Evolutionary conservation across 2,113 vertebrate species (phyloP).

Genomic region (Cygnus buccinator): DNA sequence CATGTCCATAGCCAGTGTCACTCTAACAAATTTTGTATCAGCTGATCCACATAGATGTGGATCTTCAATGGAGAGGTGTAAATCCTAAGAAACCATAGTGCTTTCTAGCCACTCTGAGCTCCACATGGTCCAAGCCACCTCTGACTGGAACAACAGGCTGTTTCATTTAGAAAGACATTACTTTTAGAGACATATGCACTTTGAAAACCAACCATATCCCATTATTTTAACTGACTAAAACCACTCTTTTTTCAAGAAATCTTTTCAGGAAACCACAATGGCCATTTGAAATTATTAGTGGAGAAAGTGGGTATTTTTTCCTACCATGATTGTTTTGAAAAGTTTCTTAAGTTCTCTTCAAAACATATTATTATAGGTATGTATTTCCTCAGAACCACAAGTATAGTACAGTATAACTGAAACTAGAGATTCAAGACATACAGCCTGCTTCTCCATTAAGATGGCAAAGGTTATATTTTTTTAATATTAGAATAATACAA

Average conservation of each 20-base stretch:
- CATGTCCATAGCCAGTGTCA: rapidly evolving
- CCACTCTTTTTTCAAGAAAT: rapidly evolving
- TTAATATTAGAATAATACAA: not conserved
- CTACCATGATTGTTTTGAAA: not conserved
- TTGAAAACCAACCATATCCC: rapidly evolving
- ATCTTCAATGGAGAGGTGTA: not conserved
- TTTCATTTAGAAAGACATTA: rapidly evolving
- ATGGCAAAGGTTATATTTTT: not conserved
- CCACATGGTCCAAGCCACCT: rapidly evolving
- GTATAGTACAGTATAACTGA: not conserved
- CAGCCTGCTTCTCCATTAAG: not conserved
- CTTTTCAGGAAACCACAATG: not conserved
- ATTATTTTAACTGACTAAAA: not conserved
- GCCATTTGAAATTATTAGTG: not conserved
- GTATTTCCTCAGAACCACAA: not conserved
- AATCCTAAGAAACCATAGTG: not conserved
- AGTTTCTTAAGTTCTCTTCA: not conserved
- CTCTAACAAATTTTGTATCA: not conserved
- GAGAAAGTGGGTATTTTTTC: not conserved
- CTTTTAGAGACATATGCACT: not conserved
- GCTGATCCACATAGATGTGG: not conserved
- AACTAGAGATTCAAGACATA: not conserved
- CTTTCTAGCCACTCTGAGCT: not conserved
- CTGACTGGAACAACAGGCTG: not conserved
- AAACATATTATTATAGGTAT: not conserved